Evolutionary conservation across 2,888 invertebrate species (phyloP).

Genomic region (Meteorus cinctellus): DNA sequence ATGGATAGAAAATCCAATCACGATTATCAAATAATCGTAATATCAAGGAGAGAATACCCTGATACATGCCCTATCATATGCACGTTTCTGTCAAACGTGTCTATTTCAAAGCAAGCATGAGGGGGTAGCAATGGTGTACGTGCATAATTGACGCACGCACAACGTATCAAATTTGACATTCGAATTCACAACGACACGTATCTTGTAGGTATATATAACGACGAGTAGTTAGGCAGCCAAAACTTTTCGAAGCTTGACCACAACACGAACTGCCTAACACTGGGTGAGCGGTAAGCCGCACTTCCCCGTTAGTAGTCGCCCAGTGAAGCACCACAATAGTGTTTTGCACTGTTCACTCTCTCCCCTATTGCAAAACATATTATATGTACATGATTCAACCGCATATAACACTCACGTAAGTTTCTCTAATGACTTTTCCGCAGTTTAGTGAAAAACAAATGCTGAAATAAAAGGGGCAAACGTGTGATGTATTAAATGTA

Average conservation of each 20-base stretch:
- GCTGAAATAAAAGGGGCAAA: background rate
- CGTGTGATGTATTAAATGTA: background rate
- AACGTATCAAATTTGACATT: conserved; percentile 61
- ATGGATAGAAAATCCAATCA: background rate
- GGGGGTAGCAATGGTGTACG: conserved; percentile 51
- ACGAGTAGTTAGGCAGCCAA: conserved; percentile 46
- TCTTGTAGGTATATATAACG: conserved; percentile 57
- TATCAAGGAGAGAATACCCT: background rate
- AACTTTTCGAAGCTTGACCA: conserved; percentile 56
- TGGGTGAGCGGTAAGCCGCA: conserved; percentile 59
- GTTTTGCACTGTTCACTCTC: conserved; percentile 19
- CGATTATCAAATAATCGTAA: background rate
- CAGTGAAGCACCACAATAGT: conserved; percentile 1
- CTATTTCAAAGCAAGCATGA: conserved; percentile 30
- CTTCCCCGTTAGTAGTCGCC: conserved; percentile 42
- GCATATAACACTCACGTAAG: background rate
- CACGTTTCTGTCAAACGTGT: conserved; percentile 28
- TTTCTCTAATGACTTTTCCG: background rate
- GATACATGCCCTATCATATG: conserved; percentile 16
- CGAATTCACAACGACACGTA: conserved; percentile 59
- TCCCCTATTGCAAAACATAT: conserved; percentile 35
- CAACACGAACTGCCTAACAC: conserved; percentile 57
- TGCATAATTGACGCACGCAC: conserved; percentile 62
- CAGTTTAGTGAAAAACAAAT: background rate
- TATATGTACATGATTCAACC: conserved; percentile 26